Conservation (phyloP, 2,113 vertebrate species). For the Lasiurus borealis region DNA sequence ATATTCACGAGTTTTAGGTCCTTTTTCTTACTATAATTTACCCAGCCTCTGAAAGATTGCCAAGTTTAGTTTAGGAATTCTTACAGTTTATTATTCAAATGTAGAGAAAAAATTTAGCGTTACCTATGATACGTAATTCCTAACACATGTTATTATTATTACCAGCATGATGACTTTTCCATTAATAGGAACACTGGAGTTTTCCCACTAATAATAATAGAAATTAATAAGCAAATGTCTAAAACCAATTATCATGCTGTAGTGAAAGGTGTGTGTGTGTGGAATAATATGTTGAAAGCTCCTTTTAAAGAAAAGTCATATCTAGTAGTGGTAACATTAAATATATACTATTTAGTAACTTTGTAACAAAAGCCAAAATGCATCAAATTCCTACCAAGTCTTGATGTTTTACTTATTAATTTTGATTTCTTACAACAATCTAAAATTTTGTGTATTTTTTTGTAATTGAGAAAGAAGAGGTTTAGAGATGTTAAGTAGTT, state of each 20-base stretch:
- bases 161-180: constrained; percentile 23
- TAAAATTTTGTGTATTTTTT: not conserved
- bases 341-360: not conserved
- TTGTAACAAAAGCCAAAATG: not conserved
- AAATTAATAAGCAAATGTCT: constrained; percentile 66
- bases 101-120: constrained; percentile 31
- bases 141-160: constrained; percentile 49
- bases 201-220: constrained; percentile 50
- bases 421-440: not conserved
- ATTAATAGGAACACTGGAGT: constrained; percentile 36
- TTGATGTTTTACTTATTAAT: not conserved
- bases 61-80: not conserved
- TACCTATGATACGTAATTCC: constrained; percentile 6
- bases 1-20: not conserved
- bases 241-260: constrained; percentile 4
- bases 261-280: not conserved
- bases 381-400: not conserved
- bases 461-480: not conserved
- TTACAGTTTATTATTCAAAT: constrained; percentile 38
- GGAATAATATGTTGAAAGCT: not conserved
- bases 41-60: not conserved
- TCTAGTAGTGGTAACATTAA: not conserved
- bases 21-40: not conserved
- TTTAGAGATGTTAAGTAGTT: not conserved
- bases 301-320: not conserved